Conservation (phyloP, 2,113 vertebrate species). For the Mustelus asterias region DNA sequence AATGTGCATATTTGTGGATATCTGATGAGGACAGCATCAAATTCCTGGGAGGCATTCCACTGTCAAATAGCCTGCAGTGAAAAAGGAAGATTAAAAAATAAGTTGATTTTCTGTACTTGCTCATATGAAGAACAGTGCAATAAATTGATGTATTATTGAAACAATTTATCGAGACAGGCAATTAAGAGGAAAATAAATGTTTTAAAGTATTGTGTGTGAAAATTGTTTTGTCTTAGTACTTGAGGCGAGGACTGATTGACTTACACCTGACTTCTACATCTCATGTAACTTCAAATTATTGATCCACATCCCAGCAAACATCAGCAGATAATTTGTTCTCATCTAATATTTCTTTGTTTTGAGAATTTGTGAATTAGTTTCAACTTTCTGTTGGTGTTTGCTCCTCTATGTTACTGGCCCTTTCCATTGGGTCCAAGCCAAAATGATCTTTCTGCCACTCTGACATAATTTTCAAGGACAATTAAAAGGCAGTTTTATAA, state of each 20-base stretch:
- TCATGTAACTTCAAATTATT: neutral
- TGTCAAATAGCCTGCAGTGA: too few species aligned
- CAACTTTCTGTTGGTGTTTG: neutral
- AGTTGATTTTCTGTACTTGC: neutral
- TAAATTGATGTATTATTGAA: neutral
- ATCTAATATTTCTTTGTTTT: neutral
- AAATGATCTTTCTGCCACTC: neutral
- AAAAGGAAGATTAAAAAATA: too few species aligned
- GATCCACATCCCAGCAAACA: neutral
- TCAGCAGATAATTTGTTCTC: neutral
- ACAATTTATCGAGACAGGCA: neutral
- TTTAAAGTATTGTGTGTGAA: neutral
- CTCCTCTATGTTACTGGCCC: neutral
- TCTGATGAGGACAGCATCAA: too few species aligned
- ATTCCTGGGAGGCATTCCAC: too few species aligned
- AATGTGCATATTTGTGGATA: too few species aligned
- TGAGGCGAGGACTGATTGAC: neutral
- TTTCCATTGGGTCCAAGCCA: neutral
- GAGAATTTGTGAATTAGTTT: neutral
- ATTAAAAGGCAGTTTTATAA: too few species aligned
- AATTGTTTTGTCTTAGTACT: neutral
- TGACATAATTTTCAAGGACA: neutral
- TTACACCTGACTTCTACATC: neutral
- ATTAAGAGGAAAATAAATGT: neutral
- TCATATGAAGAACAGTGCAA: neutral